These are phyloP conservation scores for Polyploca ridens DNA, from an alignment of 2,888 invertebrate genomes.

Conservation along the genomic window DNA sequence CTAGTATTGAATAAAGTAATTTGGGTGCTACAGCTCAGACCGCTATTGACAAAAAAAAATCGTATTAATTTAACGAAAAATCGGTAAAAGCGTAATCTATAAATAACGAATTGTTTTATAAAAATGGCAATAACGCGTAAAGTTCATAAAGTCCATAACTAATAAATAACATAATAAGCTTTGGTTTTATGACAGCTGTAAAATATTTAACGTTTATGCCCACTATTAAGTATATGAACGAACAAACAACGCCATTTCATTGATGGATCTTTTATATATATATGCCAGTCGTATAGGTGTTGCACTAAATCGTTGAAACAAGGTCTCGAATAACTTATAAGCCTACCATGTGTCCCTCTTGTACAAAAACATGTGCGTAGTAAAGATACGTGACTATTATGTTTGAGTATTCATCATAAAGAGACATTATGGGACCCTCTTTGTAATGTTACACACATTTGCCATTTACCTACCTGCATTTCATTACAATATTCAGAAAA, in stretches of 20 bases:
- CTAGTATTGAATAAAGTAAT: too few relatives aligned
- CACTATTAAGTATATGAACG: not conserved
- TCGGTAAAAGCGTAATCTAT: not conserved
- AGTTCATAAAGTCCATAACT: constrained; percentile 23
- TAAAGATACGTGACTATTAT: too few relatives aligned
- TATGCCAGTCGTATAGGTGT: not conserved
- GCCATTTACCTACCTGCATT: too few relatives aligned
- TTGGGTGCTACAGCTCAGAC: too few relatives aligned
- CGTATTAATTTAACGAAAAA: too few relatives aligned
- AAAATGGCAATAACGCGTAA: constrained; percentile 17
- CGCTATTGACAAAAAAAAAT: too few relatives aligned
- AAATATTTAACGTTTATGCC: constrained; percentile 37
- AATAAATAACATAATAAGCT: constrained; percentile 30
- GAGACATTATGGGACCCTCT: too few relatives aligned
- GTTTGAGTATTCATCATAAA: too few relatives aligned
- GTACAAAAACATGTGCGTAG: too few relatives aligned
- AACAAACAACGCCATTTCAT: constrained; percentile 18
- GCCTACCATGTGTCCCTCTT: too few relatives aligned
- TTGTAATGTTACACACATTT: too few relatives aligned
- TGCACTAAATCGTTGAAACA: not conserved
- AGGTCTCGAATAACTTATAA: not conserved
- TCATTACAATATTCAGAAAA: too few relatives aligned
- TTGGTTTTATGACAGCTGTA: constrained; percentile 41
- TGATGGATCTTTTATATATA: constrained; percentile 23
- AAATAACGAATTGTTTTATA: constrained; percentile 15